Base-by-base conservation (phyloP, 2,113 vertebrate genomes). In the Bubo bubo region DNA sequence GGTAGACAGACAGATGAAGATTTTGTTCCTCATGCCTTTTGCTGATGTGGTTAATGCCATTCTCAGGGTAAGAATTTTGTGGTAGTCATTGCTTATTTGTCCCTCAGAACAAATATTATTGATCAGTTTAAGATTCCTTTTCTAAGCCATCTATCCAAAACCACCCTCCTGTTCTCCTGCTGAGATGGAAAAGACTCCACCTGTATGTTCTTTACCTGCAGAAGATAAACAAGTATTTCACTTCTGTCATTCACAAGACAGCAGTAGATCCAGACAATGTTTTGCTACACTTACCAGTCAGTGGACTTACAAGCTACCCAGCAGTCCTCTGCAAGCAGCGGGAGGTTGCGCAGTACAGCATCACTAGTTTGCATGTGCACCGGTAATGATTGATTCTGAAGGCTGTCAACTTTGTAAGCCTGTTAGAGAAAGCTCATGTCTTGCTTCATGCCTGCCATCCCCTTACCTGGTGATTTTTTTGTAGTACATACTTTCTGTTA, bases 341-440 rank as follows among this genome's bases (percentile, higher is more conserved):
- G 28, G 71, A 79, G 22, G 21, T 37, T 72, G 34, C 39, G 10
- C 20, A n/a, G 3, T 4, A 6, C 53, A 30, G 27, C 71, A 4
- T 56, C 2, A 1, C 49, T 53, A 3, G 24, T 60, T 70, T n/a
- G 53, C 43, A 23, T 5, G 0, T 37, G 59, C 28, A 3, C 34
- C 39, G 18, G 8, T 27, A 21, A 12, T 34, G 32, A 7, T 18
- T 53, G 56, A 6, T 47, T 41, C 73, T 88, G 32, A n/a, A 43
- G 79, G 43, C 45, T 50, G 27, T 3, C 19, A 23, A 1, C 52
- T 68, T 72, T 0, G 3, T 60, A 59, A 56, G 56, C 66, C 14
- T 45, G 34, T 60, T 41, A 55, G 72, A 49, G 45, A 55, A 47
- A 18, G 41, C 41, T 86, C 5, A 4, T 8, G 5, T 83, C 35